Percentiles rank a stretch among this genome's conserved stretches.
These are phyloP conservation scores for Heliconius nattereri DNA, from an alignment of 1,140 invertebrate genomes.

Conservation along the genomic window DNA sequence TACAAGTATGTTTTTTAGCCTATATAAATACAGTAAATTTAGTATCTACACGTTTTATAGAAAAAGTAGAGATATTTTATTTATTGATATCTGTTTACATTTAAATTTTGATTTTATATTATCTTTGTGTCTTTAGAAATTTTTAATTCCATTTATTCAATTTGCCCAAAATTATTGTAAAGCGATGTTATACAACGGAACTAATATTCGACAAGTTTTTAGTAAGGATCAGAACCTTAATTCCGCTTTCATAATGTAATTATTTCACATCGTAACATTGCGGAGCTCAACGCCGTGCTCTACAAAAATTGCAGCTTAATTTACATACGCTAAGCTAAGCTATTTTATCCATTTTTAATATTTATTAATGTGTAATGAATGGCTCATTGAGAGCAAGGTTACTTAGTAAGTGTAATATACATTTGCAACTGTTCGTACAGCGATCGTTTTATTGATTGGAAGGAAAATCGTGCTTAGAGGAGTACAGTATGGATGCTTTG, in stretches of 20 bases:
- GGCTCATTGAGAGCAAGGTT: constrained; percentile 43
- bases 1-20: not conserved
- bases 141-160: too few species aligned
- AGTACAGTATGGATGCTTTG: constrained; percentile 39
- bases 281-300: too few species aligned
- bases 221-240: too few species aligned
- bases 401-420: constrained; percentile 42
- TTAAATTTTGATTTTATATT: too few species aligned
- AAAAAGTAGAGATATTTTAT: not conserved
- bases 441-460: constrained; percentile 75
- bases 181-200: too few species aligned
- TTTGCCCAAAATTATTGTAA: too few species aligned
- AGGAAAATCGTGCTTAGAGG: constrained; percentile 66
- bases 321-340: not conserved
- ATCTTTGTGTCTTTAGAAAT: too few species aligned
- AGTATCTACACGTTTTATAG: not conserved
- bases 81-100: too few species aligned
- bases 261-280: too few species aligned
- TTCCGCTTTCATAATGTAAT: too few species aligned
- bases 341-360: constrained; percentile 15
- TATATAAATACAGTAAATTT: not conserved
- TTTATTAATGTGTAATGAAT: constrained; percentile 34
- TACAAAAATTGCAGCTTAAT: too few species aligned
- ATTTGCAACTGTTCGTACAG: constrained; percentile 58
- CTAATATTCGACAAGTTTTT: too few species aligned